Evolutionary conservation across 2,113 vertebrate genomes (phyloP).

Genomic region (Pteropus alecto): DNA sequence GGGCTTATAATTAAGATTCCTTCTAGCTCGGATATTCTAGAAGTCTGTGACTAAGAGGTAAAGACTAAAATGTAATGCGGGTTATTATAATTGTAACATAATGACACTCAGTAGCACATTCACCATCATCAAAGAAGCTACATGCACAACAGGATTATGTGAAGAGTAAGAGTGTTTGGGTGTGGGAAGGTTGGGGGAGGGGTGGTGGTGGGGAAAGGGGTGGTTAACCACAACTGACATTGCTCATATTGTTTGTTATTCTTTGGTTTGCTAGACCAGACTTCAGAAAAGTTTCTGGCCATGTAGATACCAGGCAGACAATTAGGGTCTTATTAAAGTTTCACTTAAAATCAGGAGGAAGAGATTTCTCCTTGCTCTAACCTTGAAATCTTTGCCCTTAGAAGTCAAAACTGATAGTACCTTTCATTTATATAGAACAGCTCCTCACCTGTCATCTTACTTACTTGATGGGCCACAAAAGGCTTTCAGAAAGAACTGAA

Average conservation of each 20-base stretch:
- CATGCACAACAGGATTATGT: neutral
- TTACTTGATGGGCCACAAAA: neutral
- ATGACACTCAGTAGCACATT: neutral
- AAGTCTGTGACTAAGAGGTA: neutral
- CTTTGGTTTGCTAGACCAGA: neutral
- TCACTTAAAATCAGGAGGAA: neutral
- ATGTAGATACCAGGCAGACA: neutral
- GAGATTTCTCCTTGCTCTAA: neutral
- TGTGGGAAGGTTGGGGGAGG: neutral
- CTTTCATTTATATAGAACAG: neutral
- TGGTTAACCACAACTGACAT: neutral
- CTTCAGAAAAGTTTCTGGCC: neutral
- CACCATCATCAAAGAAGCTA: neutral
- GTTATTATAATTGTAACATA: neutral
- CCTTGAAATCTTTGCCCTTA: conserved; percentile 22
- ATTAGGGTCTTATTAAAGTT: neutral
- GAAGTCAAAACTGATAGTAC: neutral
- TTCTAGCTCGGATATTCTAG: neutral
- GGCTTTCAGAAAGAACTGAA: neutral
- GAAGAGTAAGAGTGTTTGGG: neutral
- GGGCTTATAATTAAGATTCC: neutral
- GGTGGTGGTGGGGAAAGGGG: neutral
- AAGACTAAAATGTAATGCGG: neutral
- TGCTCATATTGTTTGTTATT: neutral
- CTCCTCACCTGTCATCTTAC: neutral